These are phyloP conservation scores for Poecilia picta DNA, from an alignment of 2,797 vertebrate species.

Conservation along the genomic window DNA sequence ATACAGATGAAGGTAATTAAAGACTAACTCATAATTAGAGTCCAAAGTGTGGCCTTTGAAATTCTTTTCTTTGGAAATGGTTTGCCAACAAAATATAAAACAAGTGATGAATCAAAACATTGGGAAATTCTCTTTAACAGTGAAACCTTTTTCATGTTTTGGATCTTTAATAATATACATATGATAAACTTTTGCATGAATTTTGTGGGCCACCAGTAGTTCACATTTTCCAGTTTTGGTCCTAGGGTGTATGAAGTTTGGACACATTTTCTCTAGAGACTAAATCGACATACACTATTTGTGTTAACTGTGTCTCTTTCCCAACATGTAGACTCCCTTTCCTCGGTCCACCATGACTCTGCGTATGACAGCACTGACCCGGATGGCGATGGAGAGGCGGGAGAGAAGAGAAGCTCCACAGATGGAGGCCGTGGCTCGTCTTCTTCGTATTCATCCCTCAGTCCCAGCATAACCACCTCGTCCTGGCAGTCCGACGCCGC, in stretches of 20 bases:
- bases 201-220: background rate
- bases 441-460: constrained; percentile 54
- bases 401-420: constrained; percentile 31
- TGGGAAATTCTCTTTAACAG: background rate
- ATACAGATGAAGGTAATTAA: constrained; percentile 79
- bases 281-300: background rate
- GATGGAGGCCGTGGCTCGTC: constrained; percentile 32
- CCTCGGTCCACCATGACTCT: constrained; percentile 90
- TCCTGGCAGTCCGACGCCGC: constrained; percentile 61
- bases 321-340: constrained; percentile 79
- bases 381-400: constrained; percentile 79
- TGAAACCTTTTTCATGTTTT: background rate
- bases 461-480: constrained; percentile 36
- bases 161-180: too few species aligned
- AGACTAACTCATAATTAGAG: background rate
- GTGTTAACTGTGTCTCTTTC: constrained; percentile 20
- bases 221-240: background rate
- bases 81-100: too few species aligned
- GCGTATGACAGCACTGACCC: constrained; percentile 93
- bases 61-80: too few species aligned
- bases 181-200: background rate
- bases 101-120: background rate
- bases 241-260: background rate
- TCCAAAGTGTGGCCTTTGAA: too few species aligned
- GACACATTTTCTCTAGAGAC: background rate